These are phyloP conservation scores for Seriola dumerili DNA, from an alignment of 2,113 vertebrate species.

Conservation along the genomic window DNA sequence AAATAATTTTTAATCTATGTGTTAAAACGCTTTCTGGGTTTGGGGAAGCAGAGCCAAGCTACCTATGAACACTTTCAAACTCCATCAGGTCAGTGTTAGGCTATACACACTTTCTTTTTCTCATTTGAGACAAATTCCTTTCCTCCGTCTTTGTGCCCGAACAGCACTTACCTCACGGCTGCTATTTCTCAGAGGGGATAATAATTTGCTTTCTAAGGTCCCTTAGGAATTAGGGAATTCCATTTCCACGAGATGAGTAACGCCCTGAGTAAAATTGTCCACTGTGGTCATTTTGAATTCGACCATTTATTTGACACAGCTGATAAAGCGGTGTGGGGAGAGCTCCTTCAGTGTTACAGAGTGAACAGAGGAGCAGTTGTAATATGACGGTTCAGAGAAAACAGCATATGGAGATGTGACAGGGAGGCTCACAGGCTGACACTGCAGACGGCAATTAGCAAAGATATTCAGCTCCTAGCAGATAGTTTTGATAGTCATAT, in stretches of 20 bases:
- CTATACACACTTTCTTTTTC: slow-evolving; percentile 40
- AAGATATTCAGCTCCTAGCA: slow-evolving; percentile 39
- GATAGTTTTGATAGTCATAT: slow-evolving; percentile 37
- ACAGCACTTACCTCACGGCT: slow-evolving; percentile 43
- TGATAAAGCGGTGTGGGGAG: slow-evolving; percentile 48
- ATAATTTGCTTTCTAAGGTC: slow-evolving; percentile 71
- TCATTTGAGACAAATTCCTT: slow-evolving; percentile 52
- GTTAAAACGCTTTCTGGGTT: slow-evolving; percentile 20
- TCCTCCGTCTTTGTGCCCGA: slow-evolving; percentile 41
- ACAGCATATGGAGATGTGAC: slow-evolving; percentile 70
- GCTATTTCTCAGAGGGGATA: slow-evolving; percentile 56
- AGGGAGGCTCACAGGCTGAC: slow-evolving; percentile 42
- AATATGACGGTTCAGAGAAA: slow-evolving; percentile 49
- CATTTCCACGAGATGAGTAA: slow-evolving; percentile 73
- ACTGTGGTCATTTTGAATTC: slow-evolving; percentile 70
- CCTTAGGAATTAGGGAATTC: slow-evolving; percentile 68
- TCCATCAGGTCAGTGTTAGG: slow-evolving; percentile 31
- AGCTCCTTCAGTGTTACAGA: slow-evolving; percentile 34
- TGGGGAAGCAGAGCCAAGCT: slow-evolving; percentile 2
- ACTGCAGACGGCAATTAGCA: slow-evolving; percentile 64
- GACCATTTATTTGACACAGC: slow-evolving; percentile 69
- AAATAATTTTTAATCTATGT: neutral
- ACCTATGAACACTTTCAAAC: slow-evolving; percentile 9
- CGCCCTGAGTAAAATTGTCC: slow-evolving; percentile 67
- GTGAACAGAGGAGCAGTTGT: slow-evolving; percentile 37